Evolutionary conservation across 2,888 invertebrate species (phyloP).

Genomic region (Diarsia brunnea): DNA sequence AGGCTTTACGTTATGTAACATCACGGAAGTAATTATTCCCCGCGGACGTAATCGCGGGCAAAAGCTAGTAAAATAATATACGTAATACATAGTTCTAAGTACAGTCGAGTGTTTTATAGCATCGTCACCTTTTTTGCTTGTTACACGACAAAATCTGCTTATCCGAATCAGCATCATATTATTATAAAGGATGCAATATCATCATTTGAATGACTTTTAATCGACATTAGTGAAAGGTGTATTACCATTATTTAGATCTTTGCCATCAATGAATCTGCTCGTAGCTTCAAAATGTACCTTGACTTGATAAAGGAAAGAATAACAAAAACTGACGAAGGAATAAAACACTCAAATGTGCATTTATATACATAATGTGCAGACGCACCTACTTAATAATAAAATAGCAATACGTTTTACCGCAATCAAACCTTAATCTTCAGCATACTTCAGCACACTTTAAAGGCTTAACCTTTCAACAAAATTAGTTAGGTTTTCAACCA

Average conservation of each 20-base stretch:
- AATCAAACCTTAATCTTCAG: background rate
- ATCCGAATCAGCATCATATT: background rate
- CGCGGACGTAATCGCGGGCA: no score
- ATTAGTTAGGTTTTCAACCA: conserved; percentile 8
- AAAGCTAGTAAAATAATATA: no score
- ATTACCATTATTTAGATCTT: background rate
- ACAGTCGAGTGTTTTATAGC: background rate
- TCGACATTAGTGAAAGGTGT: background rate
- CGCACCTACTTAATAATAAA: background rate
- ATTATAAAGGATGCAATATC: no score
- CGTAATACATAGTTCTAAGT: no score
- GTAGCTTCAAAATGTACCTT: background rate
- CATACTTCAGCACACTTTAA: conserved; percentile 12
- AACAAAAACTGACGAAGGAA: background rate
- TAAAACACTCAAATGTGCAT: background rate
- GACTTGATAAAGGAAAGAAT: background rate
- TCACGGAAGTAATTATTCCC: no score
- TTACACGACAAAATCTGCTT: background rate
- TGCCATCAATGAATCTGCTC: background rate
- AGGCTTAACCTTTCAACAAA: conserved; percentile 5
- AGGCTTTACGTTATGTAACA: no score
- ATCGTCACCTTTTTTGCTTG: background rate
- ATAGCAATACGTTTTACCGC: background rate
- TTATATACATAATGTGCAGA: background rate
- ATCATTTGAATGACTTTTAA: background rate